A percentile compares a stretch with the other conserved stretches of the same genome.
Conservation (phyloP, 2,113 vertebrate genomes). For the Oreotrochilus melanogaster region DNA sequence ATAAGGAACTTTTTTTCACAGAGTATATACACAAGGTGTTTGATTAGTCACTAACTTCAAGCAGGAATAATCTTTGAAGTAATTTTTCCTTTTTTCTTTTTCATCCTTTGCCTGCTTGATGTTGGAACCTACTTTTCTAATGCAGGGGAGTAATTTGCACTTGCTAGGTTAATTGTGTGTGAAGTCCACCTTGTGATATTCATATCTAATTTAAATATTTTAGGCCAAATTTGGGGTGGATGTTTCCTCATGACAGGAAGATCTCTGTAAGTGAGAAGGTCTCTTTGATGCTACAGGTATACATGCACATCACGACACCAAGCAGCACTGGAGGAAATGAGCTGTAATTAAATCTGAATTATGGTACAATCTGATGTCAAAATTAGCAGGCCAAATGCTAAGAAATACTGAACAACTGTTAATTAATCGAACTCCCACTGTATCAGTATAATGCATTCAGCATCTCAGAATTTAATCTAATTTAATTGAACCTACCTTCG, state of each 20-base stretch:
- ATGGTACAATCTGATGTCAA: background rate
- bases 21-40: background rate
- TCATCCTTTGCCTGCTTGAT: slow-evolving; percentile 4
- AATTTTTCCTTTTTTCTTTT: slow-evolving; percentile 4
- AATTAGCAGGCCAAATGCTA: slow-evolving; percentile 29
- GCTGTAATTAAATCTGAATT: slow-evolving; percentile 55
- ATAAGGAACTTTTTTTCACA: background rate
- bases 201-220: background rate
- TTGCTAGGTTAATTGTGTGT: slow-evolving; percentile 1
- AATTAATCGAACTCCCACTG: slow-evolving; percentile 29
- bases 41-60: slow-evolving; percentile 26
- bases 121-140: slow-evolving; percentile 15
- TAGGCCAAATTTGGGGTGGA: background rate
- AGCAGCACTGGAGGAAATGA: background rate
- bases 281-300: background rate
- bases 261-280: background rate
- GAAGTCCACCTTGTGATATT: background rate
- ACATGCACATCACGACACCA: background rate
- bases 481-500: slow-evolving; percentile 25
- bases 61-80: slow-evolving; percentile 44
- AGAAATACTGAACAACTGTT: slow-evolving; percentile 23
- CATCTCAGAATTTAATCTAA: slow-evolving; percentile 40
- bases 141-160: background rate
- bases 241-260: background rate
- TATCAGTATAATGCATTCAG: slow-evolving; percentile 29